Percentiles rank a stretch among this genome's conserved stretches.
Conservation (phyloP, 35 echinoderm and acorn worm genomes). For the Holothuria glaberrima region DNA sequence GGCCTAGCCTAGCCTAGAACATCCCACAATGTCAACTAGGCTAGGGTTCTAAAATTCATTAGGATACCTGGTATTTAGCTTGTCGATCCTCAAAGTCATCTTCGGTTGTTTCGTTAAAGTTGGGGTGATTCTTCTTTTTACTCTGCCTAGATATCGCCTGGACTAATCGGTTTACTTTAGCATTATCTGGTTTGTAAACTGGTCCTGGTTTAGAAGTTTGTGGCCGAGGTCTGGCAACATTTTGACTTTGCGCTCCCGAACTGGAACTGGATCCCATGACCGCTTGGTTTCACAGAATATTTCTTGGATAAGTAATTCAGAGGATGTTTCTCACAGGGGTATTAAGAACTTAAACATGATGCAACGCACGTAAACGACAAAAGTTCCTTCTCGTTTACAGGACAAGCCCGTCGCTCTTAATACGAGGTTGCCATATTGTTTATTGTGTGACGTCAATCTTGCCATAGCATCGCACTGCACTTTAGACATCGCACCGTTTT, state of each 20-base stretch:
- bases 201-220: constrained; percentile 32
- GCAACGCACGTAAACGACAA: no score
- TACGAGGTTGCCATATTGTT: constrained; percentile 1
- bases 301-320: no score
- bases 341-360: no score
- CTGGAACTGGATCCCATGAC: constrained; percentile 20
- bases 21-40: no score
- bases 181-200: constrained; percentile 40
- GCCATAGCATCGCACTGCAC: neutral
- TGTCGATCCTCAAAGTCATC: constrained; percentile 18
- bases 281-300: neutral
- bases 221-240: constrained; percentile 3
- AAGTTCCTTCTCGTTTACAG: no score
- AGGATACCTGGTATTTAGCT: constrained; percentile 9
- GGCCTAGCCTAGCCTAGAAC: no score
- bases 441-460: constrained; percentile 20
- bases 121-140: neutral
- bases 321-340: no score
- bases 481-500: no score
- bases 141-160: constrained; percentile 13
- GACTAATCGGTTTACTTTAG: constrained; percentile 6
- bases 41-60: no score
- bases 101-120: neutral
- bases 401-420: no score
- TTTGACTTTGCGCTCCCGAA: neutral